A percentile compares a stretch with the other conserved stretches of the same genome.
These are phyloP conservation scores for Heterodera schachtii DNA, from an alignment of 1,140 invertebrate genomes.

Conservation along the genomic window DNA sequence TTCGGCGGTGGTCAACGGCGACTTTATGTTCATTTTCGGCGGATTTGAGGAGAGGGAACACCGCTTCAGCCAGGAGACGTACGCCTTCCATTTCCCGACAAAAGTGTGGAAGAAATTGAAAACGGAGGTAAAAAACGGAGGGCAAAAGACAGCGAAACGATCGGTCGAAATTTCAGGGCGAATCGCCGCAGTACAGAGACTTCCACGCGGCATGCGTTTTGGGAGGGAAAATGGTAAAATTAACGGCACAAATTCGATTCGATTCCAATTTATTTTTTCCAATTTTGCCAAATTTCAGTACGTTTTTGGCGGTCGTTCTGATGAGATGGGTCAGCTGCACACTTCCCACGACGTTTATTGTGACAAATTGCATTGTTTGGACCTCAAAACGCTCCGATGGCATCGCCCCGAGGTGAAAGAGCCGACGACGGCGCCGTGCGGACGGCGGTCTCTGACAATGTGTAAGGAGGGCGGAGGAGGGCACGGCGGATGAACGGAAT, in stretches of 20 bases:
- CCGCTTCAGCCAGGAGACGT: slow-evolving; percentile 79
- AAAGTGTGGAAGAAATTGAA: slow-evolving; percentile 41
- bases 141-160: too few relatives aligned
- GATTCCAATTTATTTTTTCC: background rate
- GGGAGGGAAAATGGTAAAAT: slow-evolving; percentile 72
- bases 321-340: slow-evolving; percentile 72
- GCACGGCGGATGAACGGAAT: too few relatives aligned
- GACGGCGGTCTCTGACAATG: slow-evolving; percentile 83
- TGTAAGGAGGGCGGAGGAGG: slow-evolving; percentile 70
- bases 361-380: slow-evolving; percentile 77
- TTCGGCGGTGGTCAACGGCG: slow-evolving; percentile 79
- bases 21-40: slow-evolving; percentile 87
- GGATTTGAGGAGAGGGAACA: slow-evolving; percentile 78
- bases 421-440: slow-evolving; percentile 71
- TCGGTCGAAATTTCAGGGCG: slow-evolving; percentile 64
- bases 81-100: slow-evolving; percentile 76
- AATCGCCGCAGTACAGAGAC: slow-evolving; percentile 76
- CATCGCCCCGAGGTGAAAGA: slow-evolving; percentile 69
- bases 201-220: slow-evolving; percentile 82
- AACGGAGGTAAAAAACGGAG: slow-evolving; percentile 63
- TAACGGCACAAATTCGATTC: background rate
- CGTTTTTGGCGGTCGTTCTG: slow-evolving; percentile 81
- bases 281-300: slow-evolving; percentile 66
- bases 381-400: slow-evolving; percentile 76
- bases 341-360: slow-evolving; percentile 76